A percentile compares a stretch with the other conserved stretches of the same genome.
phyloP scores from a whole-genome alignment of 2,888 invertebrate species.

The Aleiodes alternator region DNA sequence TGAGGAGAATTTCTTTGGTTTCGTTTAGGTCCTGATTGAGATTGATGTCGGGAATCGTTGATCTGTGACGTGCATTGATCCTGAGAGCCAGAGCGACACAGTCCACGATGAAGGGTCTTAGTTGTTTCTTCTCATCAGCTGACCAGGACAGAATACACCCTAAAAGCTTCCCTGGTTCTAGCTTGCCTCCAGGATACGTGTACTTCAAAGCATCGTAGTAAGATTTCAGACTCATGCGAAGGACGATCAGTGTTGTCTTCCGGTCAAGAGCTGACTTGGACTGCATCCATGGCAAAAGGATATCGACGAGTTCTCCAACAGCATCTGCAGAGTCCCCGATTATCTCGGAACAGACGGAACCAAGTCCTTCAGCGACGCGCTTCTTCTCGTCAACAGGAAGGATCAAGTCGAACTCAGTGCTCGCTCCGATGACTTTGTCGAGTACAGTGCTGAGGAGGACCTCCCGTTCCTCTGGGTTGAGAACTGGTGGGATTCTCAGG shows the following conservation, averaged over 20 bases:
- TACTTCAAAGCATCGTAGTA: constrained; percentile 70
- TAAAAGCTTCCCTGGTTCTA: constrained; percentile 68
- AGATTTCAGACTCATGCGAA: constrained; percentile 65
- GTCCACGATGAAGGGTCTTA: constrained; percentile 66
- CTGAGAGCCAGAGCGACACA: constrained; percentile 66
- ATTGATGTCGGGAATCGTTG: constrained; percentile 62
- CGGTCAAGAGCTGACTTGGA: constrained; percentile 65
- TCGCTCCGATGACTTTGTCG: constrained; percentile 69
- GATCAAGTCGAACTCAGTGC: constrained; percentile 62
- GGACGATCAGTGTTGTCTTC: constrained; percentile 63
- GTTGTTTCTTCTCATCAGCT: constrained; percentile 63
- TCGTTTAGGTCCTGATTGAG: constrained; percentile 66
- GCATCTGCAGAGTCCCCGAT: constrained; percentile 67
- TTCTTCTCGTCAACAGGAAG: constrained; percentile 61
- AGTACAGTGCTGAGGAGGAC: constrained; percentile 66
- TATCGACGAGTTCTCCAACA: constrained; percentile 67
- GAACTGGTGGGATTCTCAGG: constrained; percentile 65
- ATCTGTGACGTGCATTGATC: constrained; percentile 67
- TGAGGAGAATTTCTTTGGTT: constrained; percentile 63
- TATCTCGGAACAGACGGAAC: constrained; percentile 65
- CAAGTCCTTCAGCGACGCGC: constrained; percentile 61
- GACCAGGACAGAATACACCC: constrained; percentile 68
- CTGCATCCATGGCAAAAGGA: constrained; percentile 71
- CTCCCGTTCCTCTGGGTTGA: constrained; percentile 65
- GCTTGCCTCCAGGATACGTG: constrained; percentile 69